These are phyloP conservation scores for Diorhabda carinulata DNA, from an alignment of 1,140 invertebrate species.

Conservation along the genomic window DNA sequence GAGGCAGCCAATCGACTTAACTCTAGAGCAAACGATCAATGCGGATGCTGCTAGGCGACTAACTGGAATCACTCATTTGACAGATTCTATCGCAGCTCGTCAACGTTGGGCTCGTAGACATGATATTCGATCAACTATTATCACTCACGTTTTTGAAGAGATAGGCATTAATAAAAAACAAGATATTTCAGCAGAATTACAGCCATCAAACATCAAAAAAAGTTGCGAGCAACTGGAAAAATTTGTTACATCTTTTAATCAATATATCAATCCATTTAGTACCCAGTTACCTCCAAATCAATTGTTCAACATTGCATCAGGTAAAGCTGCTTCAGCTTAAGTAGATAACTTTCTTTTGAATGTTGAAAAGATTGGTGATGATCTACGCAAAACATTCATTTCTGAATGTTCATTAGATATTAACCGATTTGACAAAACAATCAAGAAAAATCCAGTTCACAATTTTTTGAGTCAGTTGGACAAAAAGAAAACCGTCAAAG, in stretches of 20 bases:
- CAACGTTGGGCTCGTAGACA: slow-evolving; percentile 24
- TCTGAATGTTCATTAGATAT: neutral
- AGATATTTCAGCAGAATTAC: slow-evolving; percentile 29
- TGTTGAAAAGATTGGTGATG: neutral
- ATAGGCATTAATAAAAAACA: slow-evolving; percentile 17
- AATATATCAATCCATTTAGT: slow-evolving; percentile 30
- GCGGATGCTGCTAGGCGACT: slow-evolving; percentile 14
- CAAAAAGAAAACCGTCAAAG: neutral
- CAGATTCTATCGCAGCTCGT: slow-evolving; percentile 29
- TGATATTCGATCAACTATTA: slow-evolving; percentile 23
- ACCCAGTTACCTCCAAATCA: slow-evolving; percentile 22
- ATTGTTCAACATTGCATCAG: slow-evolving; percentile 33
- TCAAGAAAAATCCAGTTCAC: no score
- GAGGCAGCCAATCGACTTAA: slow-evolving; percentile 34
- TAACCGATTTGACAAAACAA: no score
- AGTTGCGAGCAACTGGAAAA: slow-evolving; percentile 25
- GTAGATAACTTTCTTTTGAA: slow-evolving; percentile 32
- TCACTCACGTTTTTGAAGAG: slow-evolving; percentile 19
- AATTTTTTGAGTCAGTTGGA: no score
- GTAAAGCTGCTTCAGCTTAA: neutral
- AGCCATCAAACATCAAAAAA: slow-evolving; percentile 23
- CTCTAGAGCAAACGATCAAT: slow-evolving; percentile 40
- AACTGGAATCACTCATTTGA: slow-evolving; percentile 32
- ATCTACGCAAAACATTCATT: neutral
- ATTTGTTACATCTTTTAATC: slow-evolving; percentile 27